Percentiles rank a stretch among this genome's conserved stretches.
Conservation (phyloP, 1,140 invertebrate species). For the Zophobas morio region DNA sequence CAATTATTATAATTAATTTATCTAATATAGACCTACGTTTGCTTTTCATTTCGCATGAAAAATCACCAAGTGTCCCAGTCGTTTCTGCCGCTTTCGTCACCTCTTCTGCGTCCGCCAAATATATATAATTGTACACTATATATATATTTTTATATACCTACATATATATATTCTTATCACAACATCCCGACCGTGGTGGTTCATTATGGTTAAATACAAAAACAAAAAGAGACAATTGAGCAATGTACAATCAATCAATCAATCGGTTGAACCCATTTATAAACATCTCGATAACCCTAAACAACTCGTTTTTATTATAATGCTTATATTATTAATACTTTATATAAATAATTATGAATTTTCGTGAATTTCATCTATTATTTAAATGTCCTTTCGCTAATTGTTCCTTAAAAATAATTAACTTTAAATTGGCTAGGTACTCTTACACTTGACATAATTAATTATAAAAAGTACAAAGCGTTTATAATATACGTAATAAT, state of each 20-base stretch:
- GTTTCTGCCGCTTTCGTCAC: conserved; percentile 55
- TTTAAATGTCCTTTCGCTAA: conserved; percentile 56
- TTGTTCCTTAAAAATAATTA: conserved; percentile 65
- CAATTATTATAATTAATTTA: conserved; percentile 60
- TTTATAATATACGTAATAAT: conserved; percentile 50
- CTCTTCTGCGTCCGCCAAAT: conserved; percentile 18
- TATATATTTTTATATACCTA: conserved; percentile 49
- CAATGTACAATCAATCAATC: conserved; percentile 63
- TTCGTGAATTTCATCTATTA: conserved; percentile 47
- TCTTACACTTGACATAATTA: conserved; percentile 62
- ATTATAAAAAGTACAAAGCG: conserved; percentile 68
- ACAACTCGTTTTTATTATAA: conserved; percentile 54
- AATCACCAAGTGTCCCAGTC: conserved; percentile 61
- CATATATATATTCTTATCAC: conserved; percentile 57
- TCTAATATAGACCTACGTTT: conserved; percentile 71
- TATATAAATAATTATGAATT: conserved; percentile 59
- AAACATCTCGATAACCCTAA: conserved; percentile 63
- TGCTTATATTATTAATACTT: conserved; percentile 38
- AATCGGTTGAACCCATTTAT: conserved; percentile 60
- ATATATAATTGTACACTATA: conserved; percentile 10
- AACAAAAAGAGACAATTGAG: conserved; percentile 61
- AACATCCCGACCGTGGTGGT: conserved; percentile 54
- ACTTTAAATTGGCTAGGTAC: conserved; percentile 63
- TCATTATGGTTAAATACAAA: conserved; percentile 50
- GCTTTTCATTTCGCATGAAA: conserved; percentile 68